Conservation (phyloP, 1,140 invertebrate species). For the Elysia chlorotica region DNA sequence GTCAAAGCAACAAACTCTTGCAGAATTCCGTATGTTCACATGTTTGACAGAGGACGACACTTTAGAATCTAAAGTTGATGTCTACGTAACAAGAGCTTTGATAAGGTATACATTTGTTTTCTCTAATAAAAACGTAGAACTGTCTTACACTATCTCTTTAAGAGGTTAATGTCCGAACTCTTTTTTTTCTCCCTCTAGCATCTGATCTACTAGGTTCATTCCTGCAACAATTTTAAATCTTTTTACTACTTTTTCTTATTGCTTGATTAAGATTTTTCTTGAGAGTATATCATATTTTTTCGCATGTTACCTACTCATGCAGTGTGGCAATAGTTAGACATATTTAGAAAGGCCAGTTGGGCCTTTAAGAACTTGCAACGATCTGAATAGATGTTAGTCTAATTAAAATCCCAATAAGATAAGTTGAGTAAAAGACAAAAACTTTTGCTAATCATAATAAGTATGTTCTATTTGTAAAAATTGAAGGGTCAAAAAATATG, state of each 20-base stretch:
- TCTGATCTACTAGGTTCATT: not conserved
- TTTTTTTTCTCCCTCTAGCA: not conserved
- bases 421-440: too few species aligned
- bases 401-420: too few species aligned
- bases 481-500: too few species aligned
- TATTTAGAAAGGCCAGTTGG: too few species aligned
- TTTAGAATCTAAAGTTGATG: not conserved
- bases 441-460: too few species aligned
- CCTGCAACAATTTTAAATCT: not conserved
- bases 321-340: too few species aligned
- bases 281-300: not conserved
- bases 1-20: constrained; percentile 8
- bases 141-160: not conserved
- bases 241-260: too few species aligned
- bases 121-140: not conserved
- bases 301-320: too few species aligned
- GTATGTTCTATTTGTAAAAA: too few species aligned
- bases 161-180: not conserved
- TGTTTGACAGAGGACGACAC: constrained; percentile 7
- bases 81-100: constrained; percentile 8
- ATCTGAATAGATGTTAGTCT: too few species aligned
- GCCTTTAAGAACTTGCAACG: too few species aligned
- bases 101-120: not conserved
- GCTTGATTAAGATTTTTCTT: not conserved
- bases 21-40: constrained; percentile 8